Percentiles rank a stretch among this genome's conserved stretches.
These are phyloP conservation scores for Pyrrhia umbra DNA, from an alignment of 2,888 invertebrate genomes.

Conservation along the genomic window DNA sequence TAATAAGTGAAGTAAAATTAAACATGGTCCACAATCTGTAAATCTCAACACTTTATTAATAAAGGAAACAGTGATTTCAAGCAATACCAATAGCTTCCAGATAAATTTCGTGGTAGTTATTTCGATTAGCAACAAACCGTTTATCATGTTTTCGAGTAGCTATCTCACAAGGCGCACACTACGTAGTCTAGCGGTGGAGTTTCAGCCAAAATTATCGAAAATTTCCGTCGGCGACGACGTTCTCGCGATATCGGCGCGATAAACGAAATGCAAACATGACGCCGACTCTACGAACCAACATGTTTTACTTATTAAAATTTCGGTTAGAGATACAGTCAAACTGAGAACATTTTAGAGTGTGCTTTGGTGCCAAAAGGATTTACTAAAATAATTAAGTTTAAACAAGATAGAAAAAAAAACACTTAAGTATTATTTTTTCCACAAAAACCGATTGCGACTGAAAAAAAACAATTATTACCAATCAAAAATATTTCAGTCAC, in stretches of 20 bases:
- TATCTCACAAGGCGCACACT: conserved; percentile 62
- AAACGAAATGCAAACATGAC: conserved; percentile 79
- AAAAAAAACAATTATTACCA: too few species aligned
- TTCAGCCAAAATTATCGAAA: conserved; percentile 76
- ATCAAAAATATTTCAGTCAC: too few species aligned
- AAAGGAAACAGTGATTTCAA: too few species aligned
- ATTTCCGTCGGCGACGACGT: conserved; percentile 72
- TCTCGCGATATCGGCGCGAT: conserved; percentile 71
- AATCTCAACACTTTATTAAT: too few species aligned
- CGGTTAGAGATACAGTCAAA: conserved; percentile 19
- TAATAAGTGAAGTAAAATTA: too few species aligned
- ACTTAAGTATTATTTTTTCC: too few species aligned
- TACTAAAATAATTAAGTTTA: neutral
- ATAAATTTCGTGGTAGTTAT: conserved; percentile 21
- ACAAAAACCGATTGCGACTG: too few species aligned
- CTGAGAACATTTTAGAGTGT: conserved; percentile 13
- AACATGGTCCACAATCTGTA: too few species aligned
- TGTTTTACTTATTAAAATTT: conserved; percentile 53
- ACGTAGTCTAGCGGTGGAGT: conserved; percentile 62
- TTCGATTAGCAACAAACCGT: conserved; percentile 56
- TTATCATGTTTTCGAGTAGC: conserved; percentile 66
- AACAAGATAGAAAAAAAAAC: too few species aligned
- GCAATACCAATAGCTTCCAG: conserved; percentile 27
- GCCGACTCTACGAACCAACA: conserved; percentile 55
- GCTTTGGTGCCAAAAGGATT: neutral